Percentiles rank a stretch among this genome's conserved stretches.
These are phyloP conservation scores for Apodemus speciosus DNA, from an alignment of 2,113 vertebrate species.

Conservation along the genomic window DNA sequence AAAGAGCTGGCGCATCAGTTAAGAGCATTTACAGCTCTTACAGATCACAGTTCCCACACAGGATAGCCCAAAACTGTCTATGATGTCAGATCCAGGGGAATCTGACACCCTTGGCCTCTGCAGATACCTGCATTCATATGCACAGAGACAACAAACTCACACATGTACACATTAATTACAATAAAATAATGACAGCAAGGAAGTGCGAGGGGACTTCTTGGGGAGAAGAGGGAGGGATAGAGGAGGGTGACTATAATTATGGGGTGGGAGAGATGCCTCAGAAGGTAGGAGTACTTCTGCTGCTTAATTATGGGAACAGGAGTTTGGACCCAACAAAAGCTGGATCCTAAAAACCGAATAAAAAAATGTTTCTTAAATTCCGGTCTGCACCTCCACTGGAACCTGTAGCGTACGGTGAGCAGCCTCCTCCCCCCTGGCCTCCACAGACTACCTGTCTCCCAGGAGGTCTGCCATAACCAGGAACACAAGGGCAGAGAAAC, in stretches of 20 bases:
- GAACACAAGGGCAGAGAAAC: no score
- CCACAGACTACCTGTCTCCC: no score
- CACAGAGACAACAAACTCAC: background rate
- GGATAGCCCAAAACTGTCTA: background rate
- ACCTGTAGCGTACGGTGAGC: no score
- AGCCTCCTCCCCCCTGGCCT: no score
- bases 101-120: background rate
- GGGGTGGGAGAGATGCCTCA: background rate
- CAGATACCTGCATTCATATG: background rate
- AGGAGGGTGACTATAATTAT: background rate
- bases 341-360: no score
- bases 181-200: background rate
- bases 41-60: background rate
- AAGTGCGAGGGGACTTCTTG: background rate
- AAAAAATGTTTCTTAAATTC: background rate
- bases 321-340: background rate
- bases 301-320: background rate
- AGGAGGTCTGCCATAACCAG: no score
- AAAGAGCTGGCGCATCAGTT: background rate
- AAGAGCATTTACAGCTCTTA: background rate
- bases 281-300: background rate
- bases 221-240: background rate
- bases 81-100: background rate
- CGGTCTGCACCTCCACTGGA: no score
- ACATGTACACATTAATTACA: background rate